Percentiles rank a stretch among this genome's conserved stretches.
These are phyloP conservation scores for Tridacna crocea DNA, from an alignment of 2,888 invertebrate species.

Conservation along the genomic window DNA sequence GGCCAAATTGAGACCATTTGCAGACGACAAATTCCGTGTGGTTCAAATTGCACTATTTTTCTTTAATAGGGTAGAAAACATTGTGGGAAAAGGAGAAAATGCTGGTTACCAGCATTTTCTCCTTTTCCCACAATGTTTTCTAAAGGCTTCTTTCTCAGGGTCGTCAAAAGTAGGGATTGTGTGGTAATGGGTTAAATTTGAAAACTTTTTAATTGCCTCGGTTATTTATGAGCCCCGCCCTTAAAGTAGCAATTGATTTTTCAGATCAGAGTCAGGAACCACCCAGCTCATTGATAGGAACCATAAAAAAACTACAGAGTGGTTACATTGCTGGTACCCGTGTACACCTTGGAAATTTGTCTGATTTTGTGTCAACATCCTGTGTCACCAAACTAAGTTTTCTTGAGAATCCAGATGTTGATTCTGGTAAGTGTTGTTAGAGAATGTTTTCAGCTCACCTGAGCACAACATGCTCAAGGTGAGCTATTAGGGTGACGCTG, in stretches of 20 bases:
- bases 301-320: slow-evolving; percentile 98
- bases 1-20: too few relatives aligned
- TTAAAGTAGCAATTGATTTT: slow-evolving; percentile 13
- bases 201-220: too few relatives aligned
- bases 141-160: background rate
- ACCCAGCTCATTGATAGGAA: slow-evolving; percentile 97
- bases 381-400: slow-evolving; percentile 99
- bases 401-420: slow-evolving; percentile 84
- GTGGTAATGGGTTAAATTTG: background rate
- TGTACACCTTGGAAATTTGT: slow-evolving; percentile 94
- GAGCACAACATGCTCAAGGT: too few relatives aligned
- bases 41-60: too few relatives aligned
- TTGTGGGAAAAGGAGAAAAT: background rate
- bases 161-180: too few relatives aligned
- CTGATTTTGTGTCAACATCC: slow-evolving; percentile 98
- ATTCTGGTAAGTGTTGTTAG: background rate
- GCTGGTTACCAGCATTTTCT: background rate
- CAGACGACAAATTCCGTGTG: too few relatives aligned
- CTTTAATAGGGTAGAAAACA: background rate
- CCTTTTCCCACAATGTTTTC: background rate
- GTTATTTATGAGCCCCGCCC: too few relatives aligned
- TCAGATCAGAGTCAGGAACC: slow-evolving; percentile 78
- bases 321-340: slow-evolving; percentile 99
- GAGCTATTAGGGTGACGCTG: too few relatives aligned
- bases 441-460: too few relatives aligned